These are phyloP conservation scores for Myanophis thanlyinensis DNA, from an alignment of 2,113 vertebrate genomes.

Conservation along the genomic window DNA sequence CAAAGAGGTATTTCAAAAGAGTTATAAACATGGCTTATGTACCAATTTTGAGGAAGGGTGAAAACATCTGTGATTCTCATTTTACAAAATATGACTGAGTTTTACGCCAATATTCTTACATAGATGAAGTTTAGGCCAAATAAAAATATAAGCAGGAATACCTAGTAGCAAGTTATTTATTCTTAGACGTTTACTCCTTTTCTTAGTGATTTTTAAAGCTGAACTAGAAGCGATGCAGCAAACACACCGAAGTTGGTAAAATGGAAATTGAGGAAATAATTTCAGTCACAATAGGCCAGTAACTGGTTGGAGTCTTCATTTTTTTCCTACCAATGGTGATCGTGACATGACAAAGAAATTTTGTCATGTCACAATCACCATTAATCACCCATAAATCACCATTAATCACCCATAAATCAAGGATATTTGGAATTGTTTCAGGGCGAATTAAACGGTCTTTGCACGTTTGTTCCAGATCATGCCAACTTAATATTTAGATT, in stretches of 20 bases:
- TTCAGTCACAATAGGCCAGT: not conserved
- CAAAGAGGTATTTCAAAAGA: not conserved
- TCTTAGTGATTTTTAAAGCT: not conserved
- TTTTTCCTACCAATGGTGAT: not conserved
- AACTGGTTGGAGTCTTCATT: not conserved
- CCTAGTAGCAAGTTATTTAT: not conserved
- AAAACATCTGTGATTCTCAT: not conserved
- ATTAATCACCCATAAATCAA: not conserved
- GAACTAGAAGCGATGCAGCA: not conserved
- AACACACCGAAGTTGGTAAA: not conserved
- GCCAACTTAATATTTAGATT: not conserved
- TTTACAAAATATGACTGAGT: not conserved
- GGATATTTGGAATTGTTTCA: not conserved
- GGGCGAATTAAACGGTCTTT: not conserved
- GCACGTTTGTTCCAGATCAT: not conserved
- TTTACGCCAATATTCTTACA: not conserved
- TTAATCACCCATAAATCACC: no score
- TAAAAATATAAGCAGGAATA: not conserved
- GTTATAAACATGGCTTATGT: not conserved
- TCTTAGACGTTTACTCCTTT: not conserved
- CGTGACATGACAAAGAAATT: not conserved
- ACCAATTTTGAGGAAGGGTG: no score
- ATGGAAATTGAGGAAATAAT: not conserved
- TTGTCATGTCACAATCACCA: no score
- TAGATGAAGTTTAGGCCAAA: no score